These are phyloP conservation scores for Avahi laniger DNA, from an alignment of 2,797 vertebrate genomes.

Conservation along the genomic window DNA sequence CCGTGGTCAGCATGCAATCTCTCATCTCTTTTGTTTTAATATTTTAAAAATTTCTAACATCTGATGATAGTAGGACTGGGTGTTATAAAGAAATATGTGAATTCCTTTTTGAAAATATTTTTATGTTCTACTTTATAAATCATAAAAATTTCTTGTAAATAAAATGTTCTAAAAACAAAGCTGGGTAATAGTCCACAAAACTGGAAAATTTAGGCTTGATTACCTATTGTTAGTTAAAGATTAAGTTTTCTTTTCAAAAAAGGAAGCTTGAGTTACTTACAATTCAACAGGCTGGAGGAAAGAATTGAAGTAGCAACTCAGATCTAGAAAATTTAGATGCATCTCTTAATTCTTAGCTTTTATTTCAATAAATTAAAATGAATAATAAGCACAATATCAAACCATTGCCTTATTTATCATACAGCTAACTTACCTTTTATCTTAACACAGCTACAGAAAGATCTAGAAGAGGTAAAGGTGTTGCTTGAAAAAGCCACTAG, in stretches of 20 bases:
- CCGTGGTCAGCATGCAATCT: background rate
- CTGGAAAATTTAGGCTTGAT: background rate
- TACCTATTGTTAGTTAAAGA: background rate
- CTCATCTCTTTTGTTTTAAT: background rate
- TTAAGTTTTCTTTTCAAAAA: background rate
- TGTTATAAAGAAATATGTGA: background rate
- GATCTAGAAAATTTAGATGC: conserved; percentile 17
- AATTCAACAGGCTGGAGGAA: background rate
- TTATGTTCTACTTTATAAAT: background rate
- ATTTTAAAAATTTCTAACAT: background rate
- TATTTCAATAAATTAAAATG: conserved; percentile 20
- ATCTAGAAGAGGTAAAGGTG: conserved; percentile 91
- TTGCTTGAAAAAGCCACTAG: conserved; percentile 89
- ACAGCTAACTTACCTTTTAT: background rate
- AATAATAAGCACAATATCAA: background rate
- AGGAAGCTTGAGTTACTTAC: background rate
- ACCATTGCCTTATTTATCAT: background rate
- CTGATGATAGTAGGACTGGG: background rate
- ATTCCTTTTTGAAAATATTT: background rate
- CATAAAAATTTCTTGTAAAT: background rate
- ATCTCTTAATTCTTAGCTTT: background rate
- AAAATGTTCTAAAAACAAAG: conserved; percentile 24
- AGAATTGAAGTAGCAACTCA: background rate
- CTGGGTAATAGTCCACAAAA: background rate
- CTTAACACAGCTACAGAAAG: conserved; percentile 89